Base-by-base conservation (phyloP, 2,888 invertebrate genomes). In the Apocheima hispidaria region DNA sequence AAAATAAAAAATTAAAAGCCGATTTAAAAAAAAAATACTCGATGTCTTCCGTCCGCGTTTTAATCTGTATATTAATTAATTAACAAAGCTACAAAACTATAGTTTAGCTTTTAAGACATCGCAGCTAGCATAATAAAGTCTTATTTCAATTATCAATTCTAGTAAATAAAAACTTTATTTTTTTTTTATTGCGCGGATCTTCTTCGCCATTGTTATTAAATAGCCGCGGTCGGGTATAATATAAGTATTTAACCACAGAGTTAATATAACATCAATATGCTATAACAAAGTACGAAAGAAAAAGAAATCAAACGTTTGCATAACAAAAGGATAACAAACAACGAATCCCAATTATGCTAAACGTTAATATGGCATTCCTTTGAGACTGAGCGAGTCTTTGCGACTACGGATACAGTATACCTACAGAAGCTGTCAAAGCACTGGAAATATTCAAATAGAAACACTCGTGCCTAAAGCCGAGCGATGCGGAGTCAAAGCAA, bases 401-500 rank as follows among this genome's bases (percentile, higher is more conserved):
- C 30, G 60, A 16, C 58, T 46, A n/a, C 26, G 23, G 44, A 51
- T 26, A 46, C 40, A 55, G 46, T 54, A 54, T 56, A 52, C 52
- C 26, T 56, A 52, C 56, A 40, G n/a, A 56, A 40, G 58, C 50
- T 58, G 54, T 64, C 40, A 51, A 43, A 62, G 50, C 40, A 44
- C 48, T 54, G 63, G 53, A 69, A 66, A 70, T 73, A 74, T 74
- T 74, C 67, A 67, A 72, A 74, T 69, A 65, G 66, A 69, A 67
- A 70, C 60, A 62, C 59, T 63, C 40, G 63, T 52, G 66, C 60
- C 65, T 65, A 71, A 72, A 66, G 53, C 68, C 38, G 40, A 58
- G 60, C 65, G 65, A 71, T 73, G 75, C 69, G 70, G 71, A 81
- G 78, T 75, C 79, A 83, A 80, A 78, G 84, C 78, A 82, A 88